Conservation (phyloP, 1,140 invertebrate genomes). For the Ceratosolen fusciceps region DNA sequence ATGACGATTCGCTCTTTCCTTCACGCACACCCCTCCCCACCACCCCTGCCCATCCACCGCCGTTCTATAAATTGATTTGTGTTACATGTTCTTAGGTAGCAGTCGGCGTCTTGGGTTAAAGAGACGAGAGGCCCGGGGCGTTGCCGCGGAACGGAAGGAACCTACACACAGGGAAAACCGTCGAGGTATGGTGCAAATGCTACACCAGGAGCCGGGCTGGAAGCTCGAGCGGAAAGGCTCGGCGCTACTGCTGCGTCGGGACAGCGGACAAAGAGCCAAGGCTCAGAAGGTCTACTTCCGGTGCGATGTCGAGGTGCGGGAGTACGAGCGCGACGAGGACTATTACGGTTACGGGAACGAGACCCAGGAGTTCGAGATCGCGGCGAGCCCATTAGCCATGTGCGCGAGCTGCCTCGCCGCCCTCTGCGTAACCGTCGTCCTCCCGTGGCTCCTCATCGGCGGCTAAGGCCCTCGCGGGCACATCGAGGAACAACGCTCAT, state of each 20-base stretch:
- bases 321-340: conserved; percentile 69
- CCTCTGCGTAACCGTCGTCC: conserved; percentile 66
- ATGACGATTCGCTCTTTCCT: background rate
- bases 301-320: conserved; percentile 70
- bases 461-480: conserved; percentile 55
- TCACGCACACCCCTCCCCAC: too few relatives aligned
- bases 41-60: background rate
- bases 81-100: conserved; percentile 13
- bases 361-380: background rate
- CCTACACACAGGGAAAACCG: too few relatives aligned
- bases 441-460: conserved; percentile 69
- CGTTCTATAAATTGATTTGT: conserved; percentile 4
- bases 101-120: background rate
- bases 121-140: background rate
- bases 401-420: conserved; percentile 68
- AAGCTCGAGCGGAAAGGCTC: conserved; percentile 70
- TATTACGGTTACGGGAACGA: conserved; percentile 49
- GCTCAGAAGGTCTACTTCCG: conserved; percentile 68
- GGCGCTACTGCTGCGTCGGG: conserved; percentile 65
- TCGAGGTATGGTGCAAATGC: conserved; percentile 63
- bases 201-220: conserved; percentile 71
- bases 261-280: conserved; percentile 60
- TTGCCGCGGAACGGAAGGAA: background rate
- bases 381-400: conserved; percentile 66
- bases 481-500: too few relatives aligned